Evolutionary conservation across 2,797 vertebrate species (phyloP), one percentile per base, ranked within the genome.

Genomic region (Gambusia yucatana): DNA sequence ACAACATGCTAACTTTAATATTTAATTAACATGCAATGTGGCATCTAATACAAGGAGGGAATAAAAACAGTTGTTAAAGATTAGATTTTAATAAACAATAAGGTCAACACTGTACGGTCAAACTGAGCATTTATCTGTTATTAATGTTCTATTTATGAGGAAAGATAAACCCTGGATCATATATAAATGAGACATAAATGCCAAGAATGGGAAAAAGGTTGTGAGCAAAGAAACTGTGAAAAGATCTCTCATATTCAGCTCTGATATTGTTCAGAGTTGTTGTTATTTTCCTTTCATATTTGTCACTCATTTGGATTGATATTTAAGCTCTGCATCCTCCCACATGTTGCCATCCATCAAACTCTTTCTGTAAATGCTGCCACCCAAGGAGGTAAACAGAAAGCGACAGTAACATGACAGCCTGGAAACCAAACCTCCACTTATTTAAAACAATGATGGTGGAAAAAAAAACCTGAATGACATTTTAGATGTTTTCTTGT

Each of bases 401-500:
- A 70, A 70, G 41, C 1, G 25, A 70, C 67, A 44, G 67, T n/a
- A 16, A 44, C 67, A 28, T 70, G 25, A 70, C 41, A 44, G 41
- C 25, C 41, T 44, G 25, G 13, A n/a, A 70, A 7, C 67, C 25
- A 43, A 70, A 70, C 67, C 67, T 44, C 11, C 67, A 44, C 67
- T 44, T 70, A 28, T 70, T 70, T 70, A 70, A 16, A 70, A 70
- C 41, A 44, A 44, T 16, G 22, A 17, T 44, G 67, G 13, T 39
- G 3, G 11, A 28, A 70, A 44, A 67, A 22, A 10, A 20, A 6
- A 4, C 17, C 11, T 70, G 25, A 44, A 44, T 70, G 67, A 70
- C 41, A 70, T 70, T 70, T 70, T 28, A 70, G 67, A 46, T 70
- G 41, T 20, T 44, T 70, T 69, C 65, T n/a, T 70, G 22, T 11